Conservation (phyloP, 2,888 invertebrate genomes). For the Orthonevra nobilis region DNA sequence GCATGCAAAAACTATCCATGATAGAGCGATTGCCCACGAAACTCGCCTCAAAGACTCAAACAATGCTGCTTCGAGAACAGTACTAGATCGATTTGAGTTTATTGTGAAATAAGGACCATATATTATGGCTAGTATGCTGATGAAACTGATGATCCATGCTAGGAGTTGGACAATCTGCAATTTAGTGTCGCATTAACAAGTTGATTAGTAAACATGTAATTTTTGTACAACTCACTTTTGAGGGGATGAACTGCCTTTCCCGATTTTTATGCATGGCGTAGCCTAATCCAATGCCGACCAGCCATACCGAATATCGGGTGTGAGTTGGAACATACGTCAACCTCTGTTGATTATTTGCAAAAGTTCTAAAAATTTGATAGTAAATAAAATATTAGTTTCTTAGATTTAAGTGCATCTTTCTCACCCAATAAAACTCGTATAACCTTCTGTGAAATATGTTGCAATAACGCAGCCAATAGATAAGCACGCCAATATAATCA, state of each 20-base stretch:
- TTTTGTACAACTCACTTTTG: too few species aligned
- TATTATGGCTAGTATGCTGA: constrained; percentile 75
- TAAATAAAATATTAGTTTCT: too few species aligned
- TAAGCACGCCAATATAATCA: constrained; percentile 74
- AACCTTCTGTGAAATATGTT: constrained; percentile 77
- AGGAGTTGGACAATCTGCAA: too few species aligned
- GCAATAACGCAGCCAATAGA: constrained; percentile 77
- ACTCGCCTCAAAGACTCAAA: constrained; percentile 77
- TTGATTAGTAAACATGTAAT: too few species aligned
- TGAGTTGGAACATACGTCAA: constrained; percentile 79
- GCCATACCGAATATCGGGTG: constrained; percentile 78
- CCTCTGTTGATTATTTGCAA: constrained; percentile 73
- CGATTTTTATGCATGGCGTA: constrained; percentile 78
- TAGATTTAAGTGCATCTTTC: not conserved
- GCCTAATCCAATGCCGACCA: constrained; percentile 79
- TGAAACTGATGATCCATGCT: constrained; percentile 77
- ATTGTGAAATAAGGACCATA: constrained; percentile 78
- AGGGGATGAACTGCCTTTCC: too few species aligned
- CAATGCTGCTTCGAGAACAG: constrained; percentile 77
- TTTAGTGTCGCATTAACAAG: too few species aligned
- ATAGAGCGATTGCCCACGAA: constrained; percentile 77
- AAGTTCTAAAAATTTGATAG: too few species aligned
- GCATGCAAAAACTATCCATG: constrained; percentile 79
- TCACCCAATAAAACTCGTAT: constrained; percentile 13
- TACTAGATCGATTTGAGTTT: constrained; percentile 73